These are phyloP conservation scores for Hydrolagus colliei DNA, from an alignment of 2,797 vertebrate species.

Conservation along the genomic window DNA sequence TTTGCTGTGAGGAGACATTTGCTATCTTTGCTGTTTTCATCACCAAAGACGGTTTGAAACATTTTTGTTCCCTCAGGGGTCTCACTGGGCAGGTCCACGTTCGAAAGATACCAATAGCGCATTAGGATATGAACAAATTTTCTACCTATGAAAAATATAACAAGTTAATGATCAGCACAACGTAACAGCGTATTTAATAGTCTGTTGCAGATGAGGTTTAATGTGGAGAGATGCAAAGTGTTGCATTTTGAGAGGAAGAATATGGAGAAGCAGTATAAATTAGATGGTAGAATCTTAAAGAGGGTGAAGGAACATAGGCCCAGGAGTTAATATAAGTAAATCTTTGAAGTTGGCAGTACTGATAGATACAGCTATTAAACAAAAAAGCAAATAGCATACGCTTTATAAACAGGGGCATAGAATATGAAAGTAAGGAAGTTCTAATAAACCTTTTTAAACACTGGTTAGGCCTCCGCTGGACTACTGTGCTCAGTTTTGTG, in stretches of 20 bases:
- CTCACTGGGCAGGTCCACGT: slow-evolving; percentile 65
- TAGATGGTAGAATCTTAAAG: no score
- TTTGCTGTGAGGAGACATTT: slow-evolving; percentile 77
- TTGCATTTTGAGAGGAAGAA: no score
- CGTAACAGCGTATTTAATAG: background rate
- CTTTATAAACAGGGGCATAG: background rate
- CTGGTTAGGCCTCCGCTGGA: no score
- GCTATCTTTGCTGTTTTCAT: slow-evolving; percentile 56
- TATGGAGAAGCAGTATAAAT: no score
- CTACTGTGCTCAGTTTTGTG: background rate
- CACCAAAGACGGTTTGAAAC: slow-evolving; percentile 66
- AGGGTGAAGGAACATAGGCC: no score
- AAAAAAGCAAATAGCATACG: no score
- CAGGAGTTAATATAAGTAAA: no score
- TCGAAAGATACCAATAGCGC: slow-evolving; percentile 90
- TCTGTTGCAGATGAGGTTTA: no score
- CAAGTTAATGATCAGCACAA: slow-evolving; percentile 20
- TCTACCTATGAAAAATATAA: slow-evolving; percentile 62
- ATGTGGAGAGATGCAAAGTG: no score
- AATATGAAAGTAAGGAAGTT: background rate
- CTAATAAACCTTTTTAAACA: background rate
- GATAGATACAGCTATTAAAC: no score
- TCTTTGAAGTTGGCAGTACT: no score
- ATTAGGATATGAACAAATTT: slow-evolving; percentile 90
- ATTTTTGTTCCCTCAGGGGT: slow-evolving; percentile 60